These are phyloP conservation scores for Lates japonicus DNA, from an alignment of 2,797 vertebrate genomes.

Conservation along the genomic window DNA sequence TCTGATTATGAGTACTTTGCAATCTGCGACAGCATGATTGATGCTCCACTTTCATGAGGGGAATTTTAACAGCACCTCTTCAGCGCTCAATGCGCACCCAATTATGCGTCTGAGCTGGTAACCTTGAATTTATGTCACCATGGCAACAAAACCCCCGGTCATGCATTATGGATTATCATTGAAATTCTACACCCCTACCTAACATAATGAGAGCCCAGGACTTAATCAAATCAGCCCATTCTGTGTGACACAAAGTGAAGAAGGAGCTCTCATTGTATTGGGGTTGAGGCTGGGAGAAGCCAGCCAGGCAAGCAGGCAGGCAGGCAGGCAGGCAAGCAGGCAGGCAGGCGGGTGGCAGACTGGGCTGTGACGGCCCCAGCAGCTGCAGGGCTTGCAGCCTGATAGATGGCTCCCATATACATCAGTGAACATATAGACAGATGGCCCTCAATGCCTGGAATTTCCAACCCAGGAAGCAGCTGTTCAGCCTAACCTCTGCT, in stretches of 20 bases:
- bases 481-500: constrained; percentile 95
- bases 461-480: constrained; percentile 97
- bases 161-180: constrained; percentile 99
- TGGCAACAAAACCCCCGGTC: constrained; percentile 97
- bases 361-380: constrained; percentile 89
- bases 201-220: constrained; percentile 99
- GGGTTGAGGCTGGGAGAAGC: constrained; percentile 85
- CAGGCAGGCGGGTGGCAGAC: constrained; percentile 73
- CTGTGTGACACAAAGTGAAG: constrained; percentile 98
- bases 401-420: constrained; percentile 98
- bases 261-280: constrained; percentile 95
- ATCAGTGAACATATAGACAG: constrained; percentile 98
- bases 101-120: constrained; percentile 99
- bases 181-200: constrained; percentile 99
- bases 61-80: constrained; percentile 99
- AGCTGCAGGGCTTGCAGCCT: constrained; percentile 93
- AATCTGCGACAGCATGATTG: constrained; percentile 97
- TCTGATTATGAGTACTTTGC: constrained; percentile 97
- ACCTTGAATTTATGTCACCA: constrained; percentile 99
- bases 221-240: constrained; percentile 99
- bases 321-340: constrained; percentile 50
- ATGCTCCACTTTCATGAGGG: constrained; percentile 98
- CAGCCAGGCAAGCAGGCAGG: constrained; percentile 61
- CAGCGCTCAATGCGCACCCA: constrained; percentile 97
- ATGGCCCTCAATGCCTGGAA: constrained; percentile 98